These are phyloP conservation scores for Progne subis DNA, from an alignment of 2,113 vertebrate species.

Conservation along the genomic window DNA sequence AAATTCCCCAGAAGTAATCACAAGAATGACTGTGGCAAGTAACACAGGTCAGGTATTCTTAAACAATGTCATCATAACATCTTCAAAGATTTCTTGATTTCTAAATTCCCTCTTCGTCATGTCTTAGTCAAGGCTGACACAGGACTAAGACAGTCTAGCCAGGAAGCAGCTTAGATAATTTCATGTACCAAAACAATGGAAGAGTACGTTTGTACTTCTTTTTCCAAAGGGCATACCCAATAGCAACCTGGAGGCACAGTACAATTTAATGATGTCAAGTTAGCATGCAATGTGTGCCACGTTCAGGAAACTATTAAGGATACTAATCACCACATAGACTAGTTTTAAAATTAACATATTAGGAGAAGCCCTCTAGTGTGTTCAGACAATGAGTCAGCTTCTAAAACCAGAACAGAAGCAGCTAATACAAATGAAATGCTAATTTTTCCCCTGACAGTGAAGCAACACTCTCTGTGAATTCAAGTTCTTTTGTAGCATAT, in stretches of 20 bases:
- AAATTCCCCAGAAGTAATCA: neutral
- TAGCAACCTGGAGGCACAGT: neutral
- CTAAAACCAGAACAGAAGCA: slow-evolving; percentile 68
- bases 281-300: neutral
- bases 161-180: neutral
- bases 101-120: slow-evolving; percentile 12
- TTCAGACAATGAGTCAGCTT: slow-evolving; percentile 69
- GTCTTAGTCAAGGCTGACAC: neutral
- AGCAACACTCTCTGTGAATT: slow-evolving; percentile 43
- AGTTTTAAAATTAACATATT: slow-evolving; percentile 41
- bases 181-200: neutral
- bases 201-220: neutral
- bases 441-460: slow-evolving; percentile 70
- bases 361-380: slow-evolving; percentile 45
- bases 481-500: slow-evolving; percentile 56
- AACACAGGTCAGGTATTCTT: neutral
- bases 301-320: slow-evolving; percentile 19
- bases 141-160: neutral
- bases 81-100: neutral
- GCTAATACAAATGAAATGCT: slow-evolving; percentile 74
- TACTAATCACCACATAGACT: slow-evolving; percentile 14
- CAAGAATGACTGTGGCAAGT: neutral
- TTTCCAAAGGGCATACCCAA: neutral
- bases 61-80: neutral
- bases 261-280: neutral